Base-by-base conservation (phyloP, 2,888 invertebrate genomes). In the Thymelicus acteon region DNA sequence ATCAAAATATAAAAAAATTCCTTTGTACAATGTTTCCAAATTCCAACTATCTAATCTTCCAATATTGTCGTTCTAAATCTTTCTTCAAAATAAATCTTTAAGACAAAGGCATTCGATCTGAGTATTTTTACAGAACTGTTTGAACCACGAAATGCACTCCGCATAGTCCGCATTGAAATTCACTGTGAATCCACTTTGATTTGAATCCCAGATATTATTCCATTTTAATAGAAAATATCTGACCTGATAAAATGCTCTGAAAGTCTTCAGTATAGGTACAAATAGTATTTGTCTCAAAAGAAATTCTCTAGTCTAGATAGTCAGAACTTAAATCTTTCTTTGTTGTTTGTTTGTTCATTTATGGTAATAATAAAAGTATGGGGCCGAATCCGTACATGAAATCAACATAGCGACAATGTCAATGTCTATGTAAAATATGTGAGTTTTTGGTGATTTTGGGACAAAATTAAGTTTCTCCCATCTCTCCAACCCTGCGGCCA, bases 61-160 rank as follows among this genome's bases (percentile, higher is more conserved):
- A 74, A 44, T 44, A 12, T 44, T 12, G 10, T 8, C 3, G 3
- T 12, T 12, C 12, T 12, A 44, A 44, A 44, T 12, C 10, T 44
- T 44, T 12, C 0, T 44, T 12, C 12, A 44, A 44, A 44, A 10
- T 10, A 44, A 44, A 44, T 44, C 44, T 75, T 80, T 81, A 81
- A 87, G 85, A 87, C 86, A 86, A 89, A 85, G 85, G 82, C 84
- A 72, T 82, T 79, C 79, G 77, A 80, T 78, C 75, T 67, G 77
- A 75, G 81, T 82, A 85, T 85, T 85, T 84, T 81, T 80, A 82
- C 82, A 84, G 83, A 82, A 82, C 75, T 82, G 76, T 80, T 83
- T 80, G 80, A 80, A 78, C 80, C 79, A 77, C 79, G 79, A 83
- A 75, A 82, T 79, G 73, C 74, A 74, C 58, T 68, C n/a, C 72